These are phyloP conservation scores for Zaprionus vittiger DNA, from an alignment of 1,140 invertebrate genomes.

Conservation along the genomic window DNA sequence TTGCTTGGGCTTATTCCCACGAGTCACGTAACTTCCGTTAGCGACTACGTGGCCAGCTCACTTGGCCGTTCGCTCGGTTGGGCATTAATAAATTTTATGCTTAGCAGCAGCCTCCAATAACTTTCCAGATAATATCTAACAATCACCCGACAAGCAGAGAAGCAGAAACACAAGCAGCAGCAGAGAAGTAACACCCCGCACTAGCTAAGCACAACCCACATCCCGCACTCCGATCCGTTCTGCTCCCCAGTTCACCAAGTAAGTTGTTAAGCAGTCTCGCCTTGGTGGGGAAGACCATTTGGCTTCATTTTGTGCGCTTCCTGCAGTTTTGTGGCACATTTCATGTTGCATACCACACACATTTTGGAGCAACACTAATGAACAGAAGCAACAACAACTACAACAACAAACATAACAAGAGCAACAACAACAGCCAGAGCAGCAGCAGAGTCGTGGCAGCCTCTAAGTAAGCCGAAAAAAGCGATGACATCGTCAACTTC, in stretches of 20 bases:
- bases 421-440: conserved; percentile 36
- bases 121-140: conserved; percentile 77
- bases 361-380: conserved; percentile 75
- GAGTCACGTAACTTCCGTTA: conserved; percentile 79
- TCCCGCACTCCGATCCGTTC: background rate
- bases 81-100: conserved; percentile 80
- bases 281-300: conserved; percentile 17
- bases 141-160: conserved; percentile 49
- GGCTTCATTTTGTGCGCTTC: conserved; percentile 42
- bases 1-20: conserved; percentile 65
- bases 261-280: conserved; percentile 35
- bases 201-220: conserved; percentile 5
- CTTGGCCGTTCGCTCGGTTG: conserved; percentile 41
- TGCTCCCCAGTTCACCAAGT: conserved; percentile 3
- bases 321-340: conserved; percentile 62
- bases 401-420: conserved; percentile 5
- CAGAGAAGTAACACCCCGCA: background rate
- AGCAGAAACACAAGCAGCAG: conserved; percentile 9
- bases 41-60: conserved; percentile 47
- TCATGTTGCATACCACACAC: conserved; percentile 75
- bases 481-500: conserved; percentile 66
- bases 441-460: background rate
- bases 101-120: conserved; percentile 73
- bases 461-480: conserved; percentile 29
- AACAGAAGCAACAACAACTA: conserved; percentile 42